phyloP scores from a whole-genome alignment of 2,113 vertebrate species.

The Centropus unirufus region DNA sequence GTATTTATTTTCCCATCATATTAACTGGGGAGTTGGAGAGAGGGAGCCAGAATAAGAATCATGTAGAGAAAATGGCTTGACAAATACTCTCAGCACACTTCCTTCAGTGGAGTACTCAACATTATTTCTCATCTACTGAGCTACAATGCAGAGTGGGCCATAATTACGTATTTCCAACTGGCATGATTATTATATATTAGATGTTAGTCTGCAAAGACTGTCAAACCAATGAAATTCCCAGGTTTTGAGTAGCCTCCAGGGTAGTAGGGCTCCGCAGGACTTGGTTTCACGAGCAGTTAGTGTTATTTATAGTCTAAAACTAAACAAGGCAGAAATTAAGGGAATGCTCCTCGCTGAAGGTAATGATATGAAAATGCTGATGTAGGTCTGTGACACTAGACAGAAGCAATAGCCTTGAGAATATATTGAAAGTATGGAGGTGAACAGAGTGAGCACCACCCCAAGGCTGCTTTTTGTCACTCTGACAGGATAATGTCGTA shows the following conservation, averaged over 20 bases:
- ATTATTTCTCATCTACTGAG: slow-evolving; percentile 27
- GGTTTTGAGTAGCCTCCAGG: slow-evolving; percentile 44
- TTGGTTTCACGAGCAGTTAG: slow-evolving; percentile 23
- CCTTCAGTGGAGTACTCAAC: not conserved
- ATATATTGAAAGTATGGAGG: slow-evolving; percentile 16
- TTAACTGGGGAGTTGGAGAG: slow-evolving; percentile 22
- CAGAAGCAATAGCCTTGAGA: slow-evolving; percentile 28
- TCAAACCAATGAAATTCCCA: slow-evolving; percentile 33
- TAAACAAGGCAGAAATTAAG: slow-evolving; percentile 72
- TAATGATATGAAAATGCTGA: slow-evolving; percentile 60
- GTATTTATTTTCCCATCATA: slow-evolving; percentile 59
- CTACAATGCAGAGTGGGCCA: slow-evolving; percentile 50
- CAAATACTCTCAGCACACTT: not conserved
- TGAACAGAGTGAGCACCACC: slow-evolving; percentile 8
- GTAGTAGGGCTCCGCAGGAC: slow-evolving; percentile 15
- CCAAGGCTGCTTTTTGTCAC: slow-evolving; percentile 58
- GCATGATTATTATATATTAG: slow-evolving; percentile 57
- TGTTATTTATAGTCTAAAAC: slow-evolving; percentile 58
- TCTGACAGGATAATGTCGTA: not conserved
- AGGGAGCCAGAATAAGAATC: slow-evolving; percentile 37
- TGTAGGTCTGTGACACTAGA: slow-evolving; percentile 21
- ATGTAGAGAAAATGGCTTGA: slow-evolving; percentile 41
- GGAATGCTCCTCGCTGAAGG: slow-evolving; percentile 26
- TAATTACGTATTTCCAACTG: slow-evolving; percentile 72
- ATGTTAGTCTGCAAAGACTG: slow-evolving; percentile 11